Evolutionary conservation across 2,888 invertebrate genomes (phyloP).

Genomic region (Pyrrhosoma nymphula): DNA sequence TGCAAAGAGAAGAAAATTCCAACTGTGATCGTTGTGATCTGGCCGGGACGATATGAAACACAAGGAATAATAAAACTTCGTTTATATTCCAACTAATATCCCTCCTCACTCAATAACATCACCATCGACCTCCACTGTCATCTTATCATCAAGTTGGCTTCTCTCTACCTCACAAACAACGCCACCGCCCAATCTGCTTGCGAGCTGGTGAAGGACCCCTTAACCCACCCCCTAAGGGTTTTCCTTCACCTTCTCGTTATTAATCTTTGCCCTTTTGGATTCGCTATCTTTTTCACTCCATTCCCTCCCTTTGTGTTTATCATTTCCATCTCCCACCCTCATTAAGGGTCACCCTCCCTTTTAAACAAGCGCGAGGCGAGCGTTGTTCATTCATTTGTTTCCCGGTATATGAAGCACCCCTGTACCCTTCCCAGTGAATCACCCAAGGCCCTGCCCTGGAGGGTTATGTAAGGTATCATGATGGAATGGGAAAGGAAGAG

Average conservation of each 20-base stretch:
- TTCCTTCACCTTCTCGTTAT: not conserved
- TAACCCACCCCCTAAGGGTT: not conserved
- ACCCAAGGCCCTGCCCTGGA: not conserved
- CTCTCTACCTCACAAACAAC: not conserved
- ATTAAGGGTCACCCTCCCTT: not conserved
- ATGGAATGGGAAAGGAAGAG: not conserved
- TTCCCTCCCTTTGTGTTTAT: not conserved
- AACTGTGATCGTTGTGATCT: too few species aligned
- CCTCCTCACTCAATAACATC: constrained; percentile 8
- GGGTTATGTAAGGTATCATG: not conserved
- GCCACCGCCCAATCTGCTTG: not conserved
- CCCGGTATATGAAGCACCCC: not conserved
- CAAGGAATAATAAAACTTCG: too few species aligned
- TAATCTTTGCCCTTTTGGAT: not conserved
- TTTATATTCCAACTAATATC: not conserved
- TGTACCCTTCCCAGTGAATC: not conserved
- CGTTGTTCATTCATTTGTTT: constrained; percentile 10
- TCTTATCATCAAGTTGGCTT: not conserved
- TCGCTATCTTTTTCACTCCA: not conserved
- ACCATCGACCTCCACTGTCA: not conserved
- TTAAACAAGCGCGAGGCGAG: not conserved
- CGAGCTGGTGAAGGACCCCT: not conserved
- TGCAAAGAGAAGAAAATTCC: too few species aligned
- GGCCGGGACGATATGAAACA: too few species aligned
- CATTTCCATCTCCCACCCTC: not conserved